Conservation (phyloP, 2,797 vertebrate species). For the Cyprinodon diabolis region DNA sequence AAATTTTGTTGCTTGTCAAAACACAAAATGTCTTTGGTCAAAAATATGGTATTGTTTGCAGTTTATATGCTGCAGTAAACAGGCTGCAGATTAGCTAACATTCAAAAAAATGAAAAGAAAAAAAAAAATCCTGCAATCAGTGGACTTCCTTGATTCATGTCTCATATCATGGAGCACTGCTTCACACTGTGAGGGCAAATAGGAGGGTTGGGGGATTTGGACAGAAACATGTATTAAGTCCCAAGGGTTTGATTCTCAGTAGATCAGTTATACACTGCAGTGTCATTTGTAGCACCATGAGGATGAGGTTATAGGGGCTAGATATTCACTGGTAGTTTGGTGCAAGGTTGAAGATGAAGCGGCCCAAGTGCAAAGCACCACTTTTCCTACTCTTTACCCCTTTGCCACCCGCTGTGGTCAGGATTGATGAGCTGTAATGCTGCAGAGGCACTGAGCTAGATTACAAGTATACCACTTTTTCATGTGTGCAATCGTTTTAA, state of each 20-base stretch:
- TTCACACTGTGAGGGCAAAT: conserved; percentile 36
- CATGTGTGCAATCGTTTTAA: conserved; percentile 70
- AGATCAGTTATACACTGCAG: conserved; percentile 19
- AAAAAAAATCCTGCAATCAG: background rate
- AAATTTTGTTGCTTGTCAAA: conserved; percentile 3
- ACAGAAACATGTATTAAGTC: conserved; percentile 63
- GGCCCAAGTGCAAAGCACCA: conserved; percentile 50
- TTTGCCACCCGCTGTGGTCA: conserved; percentile 67
- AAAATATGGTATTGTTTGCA: conserved; percentile 2
- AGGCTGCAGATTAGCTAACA: background rate
- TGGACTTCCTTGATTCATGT: conserved; percentile 34
- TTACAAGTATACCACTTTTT: conserved; percentile 80
- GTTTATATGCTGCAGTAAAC: background rate
- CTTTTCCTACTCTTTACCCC: conserved; percentile 52
- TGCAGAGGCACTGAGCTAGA: conserved; percentile 74
- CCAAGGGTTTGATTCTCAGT: conserved; percentile 47
- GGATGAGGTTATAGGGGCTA: conserved; percentile 43
- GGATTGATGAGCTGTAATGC: conserved; percentile 78
- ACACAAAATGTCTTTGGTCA: conserved; percentile 1
- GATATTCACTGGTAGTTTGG: conserved; percentile 46
- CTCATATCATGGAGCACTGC: conserved; percentile 37
- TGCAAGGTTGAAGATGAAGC: conserved; percentile 64
- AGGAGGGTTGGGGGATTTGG: conserved; percentile 56
- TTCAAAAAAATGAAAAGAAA: conserved; percentile 11
- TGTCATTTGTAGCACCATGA: conserved; percentile 50